These are phyloP conservation scores for Diachrysia chrysitis DNA, from an alignment of 2,888 invertebrate species.

Conservation along the genomic window DNA sequence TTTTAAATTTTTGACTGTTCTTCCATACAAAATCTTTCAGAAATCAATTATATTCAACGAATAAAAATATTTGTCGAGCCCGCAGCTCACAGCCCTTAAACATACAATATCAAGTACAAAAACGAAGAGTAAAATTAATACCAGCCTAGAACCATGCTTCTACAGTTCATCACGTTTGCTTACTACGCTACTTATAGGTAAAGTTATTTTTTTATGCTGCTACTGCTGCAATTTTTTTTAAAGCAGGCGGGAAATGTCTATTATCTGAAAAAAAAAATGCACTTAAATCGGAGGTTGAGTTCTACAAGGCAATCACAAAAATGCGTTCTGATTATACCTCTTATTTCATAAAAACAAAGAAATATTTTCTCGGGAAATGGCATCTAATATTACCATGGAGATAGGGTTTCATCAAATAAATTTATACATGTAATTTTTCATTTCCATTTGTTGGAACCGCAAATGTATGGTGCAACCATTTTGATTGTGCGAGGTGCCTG, in stretches of 20 bases:
- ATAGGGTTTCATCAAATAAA: slow-evolving; percentile 5
- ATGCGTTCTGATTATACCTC: background rate
- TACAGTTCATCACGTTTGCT: too few species aligned
- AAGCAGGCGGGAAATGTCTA: background rate
- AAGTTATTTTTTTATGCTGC: too few species aligned
- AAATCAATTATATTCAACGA: too few species aligned
- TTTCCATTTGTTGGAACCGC: slow-evolving; percentile 40
- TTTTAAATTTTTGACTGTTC: too few species aligned
- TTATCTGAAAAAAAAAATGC: background rate
- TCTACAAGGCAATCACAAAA: background rate
- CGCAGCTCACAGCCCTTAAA: too few species aligned
- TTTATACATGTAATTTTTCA: slow-evolving; percentile 27
- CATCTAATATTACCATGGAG: background rate
- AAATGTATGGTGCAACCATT: slow-evolving; percentile 47
- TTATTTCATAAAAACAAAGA: slow-evolving; percentile 1
- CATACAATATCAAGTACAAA: too few species aligned
- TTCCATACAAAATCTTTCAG: too few species aligned
- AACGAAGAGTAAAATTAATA: too few species aligned
- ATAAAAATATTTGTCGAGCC: too few species aligned
- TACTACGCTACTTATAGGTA: too few species aligned
- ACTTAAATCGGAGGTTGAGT: background rate
- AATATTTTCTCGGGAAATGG: slow-evolving; percentile 9
- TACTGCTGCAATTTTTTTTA: too few species aligned
- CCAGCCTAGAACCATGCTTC: too few species aligned
- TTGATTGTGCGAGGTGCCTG: slow-evolving; percentile 39